Evolutionary conservation across 2,797 vertebrate genomes (phyloP).

Genomic region (Microctenopoma steveboyesi): DNA sequence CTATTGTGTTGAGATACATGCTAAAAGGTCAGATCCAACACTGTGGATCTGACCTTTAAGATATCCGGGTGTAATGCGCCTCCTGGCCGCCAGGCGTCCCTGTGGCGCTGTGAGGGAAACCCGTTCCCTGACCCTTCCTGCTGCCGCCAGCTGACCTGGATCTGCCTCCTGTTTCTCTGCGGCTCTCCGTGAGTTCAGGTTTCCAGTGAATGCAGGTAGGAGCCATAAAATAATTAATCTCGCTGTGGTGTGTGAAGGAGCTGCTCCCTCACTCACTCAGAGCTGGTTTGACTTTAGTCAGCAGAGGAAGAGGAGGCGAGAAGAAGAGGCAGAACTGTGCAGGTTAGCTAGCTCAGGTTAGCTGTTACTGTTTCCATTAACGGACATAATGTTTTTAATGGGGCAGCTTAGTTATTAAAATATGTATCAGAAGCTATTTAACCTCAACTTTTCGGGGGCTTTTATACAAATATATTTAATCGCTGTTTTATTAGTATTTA

Average conservation of each 20-base stretch:
- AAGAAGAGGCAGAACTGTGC: constrained; percentile 1
- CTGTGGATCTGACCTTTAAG: too few relatives aligned
- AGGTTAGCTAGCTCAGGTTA: constrained; percentile 17
- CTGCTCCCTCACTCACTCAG: neutral
- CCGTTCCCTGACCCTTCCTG: neutral
- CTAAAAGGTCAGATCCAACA: too few relatives aligned
- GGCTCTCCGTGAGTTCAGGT: constrained; percentile 24
- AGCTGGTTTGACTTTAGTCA: constrained; percentile 14
- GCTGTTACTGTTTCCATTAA: too few relatives aligned
- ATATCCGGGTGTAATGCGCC: neutral
- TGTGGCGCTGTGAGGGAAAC: neutral
- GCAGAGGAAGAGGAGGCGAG: constrained; percentile 5
- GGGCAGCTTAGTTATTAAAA: too few relatives aligned
- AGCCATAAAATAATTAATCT: constrained; percentile 1
- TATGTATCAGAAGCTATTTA: too few relatives aligned
- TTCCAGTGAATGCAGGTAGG: constrained; percentile 75
- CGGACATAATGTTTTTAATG: too few relatives aligned
- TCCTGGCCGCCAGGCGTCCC: constrained; percentile 55
- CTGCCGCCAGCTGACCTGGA: neutral
- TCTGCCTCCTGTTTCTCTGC: neutral
- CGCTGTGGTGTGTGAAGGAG: neutral
- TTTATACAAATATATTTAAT: too few relatives aligned
- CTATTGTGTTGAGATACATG: too few relatives aligned
- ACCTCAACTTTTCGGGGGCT: too few relatives aligned
- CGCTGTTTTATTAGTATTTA: too few relatives aligned